Conservation (phyloP, 2,888 invertebrate genomes). For the Netelia melanura region DNA sequence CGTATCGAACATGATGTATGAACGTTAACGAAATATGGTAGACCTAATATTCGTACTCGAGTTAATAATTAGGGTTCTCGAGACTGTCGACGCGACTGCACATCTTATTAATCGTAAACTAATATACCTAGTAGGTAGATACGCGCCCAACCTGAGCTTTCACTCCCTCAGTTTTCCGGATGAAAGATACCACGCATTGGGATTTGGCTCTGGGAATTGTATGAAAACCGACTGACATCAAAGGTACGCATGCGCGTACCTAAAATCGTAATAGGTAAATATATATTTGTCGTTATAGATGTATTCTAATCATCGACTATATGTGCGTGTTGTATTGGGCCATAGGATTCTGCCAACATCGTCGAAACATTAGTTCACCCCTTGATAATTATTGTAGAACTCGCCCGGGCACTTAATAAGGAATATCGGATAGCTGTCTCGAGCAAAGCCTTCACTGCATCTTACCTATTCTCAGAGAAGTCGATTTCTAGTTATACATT, state of each 20-base stretch:
- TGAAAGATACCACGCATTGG: not conserved
- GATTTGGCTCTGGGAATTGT: no score
- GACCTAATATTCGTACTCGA: constrained; percentile 3
- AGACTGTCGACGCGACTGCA: not conserved
- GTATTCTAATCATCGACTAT: not conserved
- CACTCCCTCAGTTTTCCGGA: not conserved
- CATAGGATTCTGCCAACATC: constrained; percentile 1
- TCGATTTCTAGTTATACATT: constrained; percentile 13
- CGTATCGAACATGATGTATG: no score
- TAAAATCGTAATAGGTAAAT: no score
- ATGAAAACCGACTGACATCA: no score
- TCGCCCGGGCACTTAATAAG: constrained; percentile 22
- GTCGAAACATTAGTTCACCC: constrained; percentile 45
- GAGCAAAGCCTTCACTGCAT: not conserved
- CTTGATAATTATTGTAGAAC: constrained; percentile 51
- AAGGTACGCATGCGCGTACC: no score
- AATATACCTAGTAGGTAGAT: constrained; percentile 29
- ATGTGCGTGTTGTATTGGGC: not conserved
- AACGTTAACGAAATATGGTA: not conserved
- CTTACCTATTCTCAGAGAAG: constrained; percentile 25
- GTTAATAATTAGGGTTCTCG: constrained; percentile 24
- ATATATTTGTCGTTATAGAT: constrained; percentile 12
- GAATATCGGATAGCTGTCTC: constrained; percentile 22
- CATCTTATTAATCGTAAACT: constrained; percentile 44
- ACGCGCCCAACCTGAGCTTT: constrained; percentile 31